phyloP scores from a whole-genome alignment of 2,113 vertebrate species.

The Noturus placidus region DNA sequence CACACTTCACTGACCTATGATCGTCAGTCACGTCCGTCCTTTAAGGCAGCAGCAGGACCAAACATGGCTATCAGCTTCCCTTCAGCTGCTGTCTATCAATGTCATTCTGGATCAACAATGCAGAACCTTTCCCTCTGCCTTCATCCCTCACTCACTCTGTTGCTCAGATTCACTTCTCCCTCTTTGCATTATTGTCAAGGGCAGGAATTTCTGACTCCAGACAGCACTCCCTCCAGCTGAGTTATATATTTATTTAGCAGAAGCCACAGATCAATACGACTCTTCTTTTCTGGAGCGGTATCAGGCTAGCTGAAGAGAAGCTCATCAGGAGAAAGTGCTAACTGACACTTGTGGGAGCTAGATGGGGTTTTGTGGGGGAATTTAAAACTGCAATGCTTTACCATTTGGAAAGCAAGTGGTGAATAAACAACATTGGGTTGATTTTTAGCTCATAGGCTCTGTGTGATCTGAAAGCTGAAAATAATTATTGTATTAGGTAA shows the following conservation, averaged over 20 bases:
- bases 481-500: neutral
- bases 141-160: conserved; percentile 61
- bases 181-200: conserved; percentile 66
- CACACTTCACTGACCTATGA: conserved; percentile 74
- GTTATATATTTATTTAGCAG: conserved; percentile 73
- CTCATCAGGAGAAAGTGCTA: conserved; percentile 64
- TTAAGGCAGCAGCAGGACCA: conserved; percentile 73
- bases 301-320: conserved; percentile 43
- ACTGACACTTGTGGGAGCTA: conserved; percentile 51
- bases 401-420: conserved; percentile 28
- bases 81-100: conserved; percentile 80
- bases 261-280: conserved; percentile 70
- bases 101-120: conserved; percentile 81
- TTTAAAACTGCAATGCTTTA: conserved; percentile 38
- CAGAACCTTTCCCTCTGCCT: conserved; percentile 71
- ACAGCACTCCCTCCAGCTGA: conserved; percentile 49
- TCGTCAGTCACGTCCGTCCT: conserved; percentile 75
- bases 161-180: conserved; percentile 62
- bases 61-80: conserved; percentile 80
- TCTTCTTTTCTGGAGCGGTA: conserved; percentile 63
- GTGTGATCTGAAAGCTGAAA: conserved; percentile 1
- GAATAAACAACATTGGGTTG: conserved; percentile 13
- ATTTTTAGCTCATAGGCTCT: neutral
- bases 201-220: conserved; percentile 68
- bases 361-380: conserved; percentile 13